Base-by-base conservation (phyloP, 2,113 vertebrate genomes). In the Protobothrops flavoviridis region DNA sequence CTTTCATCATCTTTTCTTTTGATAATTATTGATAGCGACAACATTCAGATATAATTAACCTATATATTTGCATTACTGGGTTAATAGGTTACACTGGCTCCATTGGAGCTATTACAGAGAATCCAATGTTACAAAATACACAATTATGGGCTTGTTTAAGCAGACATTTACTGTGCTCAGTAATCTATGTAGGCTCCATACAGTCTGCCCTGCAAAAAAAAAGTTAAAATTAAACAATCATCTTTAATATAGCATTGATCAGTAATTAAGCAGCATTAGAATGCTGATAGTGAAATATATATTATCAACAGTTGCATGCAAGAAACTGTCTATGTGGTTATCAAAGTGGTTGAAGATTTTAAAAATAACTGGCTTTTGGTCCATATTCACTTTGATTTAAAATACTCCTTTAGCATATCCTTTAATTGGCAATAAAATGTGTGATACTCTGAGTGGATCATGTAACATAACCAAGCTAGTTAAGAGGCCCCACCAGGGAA, bases 101-200 rank as follows among this genome's bases (percentile, higher is more conserved):
- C 96, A 97, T 96, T 96, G 96, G 96, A 97, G 96, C 96, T 96
- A 81, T 96, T 95, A 93, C 94, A 57, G 93, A 97, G 93, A 94
- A 96, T 96, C 92, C 97, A 90, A 53, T 95, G 93, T 96, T 97
- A 95, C 96, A 98, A 81, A 97, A 97, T 96, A 97, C 96, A 95
- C 94, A 95, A 96, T 97, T 97, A 97, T 97, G 89, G 96, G 98
- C 97, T 97, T 97, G 97, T 97, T 98, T 97, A 97, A 97, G 96
- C 96, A 97, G 95, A 95, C 97, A 97, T 97, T 97, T 98, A 98
- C 97, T 81, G 7, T 6, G 33, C 33, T 96, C 95, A 95, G 95
- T 97, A 97, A 97, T 97, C 96, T 93, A 96, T 96, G 96, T 94
- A 95, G 98, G 97, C 98, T 98, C 98, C 98, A 96, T 96, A 94